Evolutionary conservation across 2,888 invertebrate genomes (phyloP), one percentile per base, ranked within the genome.

Genomic region (Formica aserva): DNA sequence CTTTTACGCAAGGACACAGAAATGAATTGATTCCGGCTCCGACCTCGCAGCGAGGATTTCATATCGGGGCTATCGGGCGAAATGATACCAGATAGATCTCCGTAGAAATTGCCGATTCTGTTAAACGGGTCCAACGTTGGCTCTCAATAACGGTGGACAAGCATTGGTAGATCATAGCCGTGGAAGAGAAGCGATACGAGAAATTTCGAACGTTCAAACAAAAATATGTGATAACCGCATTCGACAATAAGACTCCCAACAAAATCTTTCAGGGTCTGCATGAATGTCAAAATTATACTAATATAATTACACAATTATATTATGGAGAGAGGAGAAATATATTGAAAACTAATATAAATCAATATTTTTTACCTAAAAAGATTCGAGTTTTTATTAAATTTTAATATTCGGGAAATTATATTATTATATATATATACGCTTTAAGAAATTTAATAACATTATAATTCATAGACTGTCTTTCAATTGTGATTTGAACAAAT

Each of bases 1-100:
- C 52, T 52, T 69, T 69, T 69, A 69, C 52, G 69, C n/a, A 29
- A 69, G 52, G 69, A 69, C 69, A 69, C 52, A 69, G 52, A 32
- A 69, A 69, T 32, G n/a, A 52, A 69, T 69, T 13, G 48, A 69
- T 69, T 69, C 13, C 48, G 22, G 18, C 52, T 52, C 32, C 48
- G 52, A 69, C 6, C 69, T 52, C 52, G 32, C 48, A 18, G 32
- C 13, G 18, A 52, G 32, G 52, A 69, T 69, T 69, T 69, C 52
- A 32, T n/a, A 26, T 32, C 52, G 69, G 0, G 22, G 48, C 26
- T 69, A 52, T n/a, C 32, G 32, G 32, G 32, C 32, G 18, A 32
- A 52, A 48, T 69, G 32, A 41, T 69, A 48, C 13, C 32, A 18
- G n/a, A 48, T 52, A 52, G 18, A 32, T 38, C 15, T 26, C 41